These are phyloP conservation scores for Palythoa caribaeorum DNA, from an alignment of 92 coral and sea anemone species.

Conservation along the genomic window DNA sequence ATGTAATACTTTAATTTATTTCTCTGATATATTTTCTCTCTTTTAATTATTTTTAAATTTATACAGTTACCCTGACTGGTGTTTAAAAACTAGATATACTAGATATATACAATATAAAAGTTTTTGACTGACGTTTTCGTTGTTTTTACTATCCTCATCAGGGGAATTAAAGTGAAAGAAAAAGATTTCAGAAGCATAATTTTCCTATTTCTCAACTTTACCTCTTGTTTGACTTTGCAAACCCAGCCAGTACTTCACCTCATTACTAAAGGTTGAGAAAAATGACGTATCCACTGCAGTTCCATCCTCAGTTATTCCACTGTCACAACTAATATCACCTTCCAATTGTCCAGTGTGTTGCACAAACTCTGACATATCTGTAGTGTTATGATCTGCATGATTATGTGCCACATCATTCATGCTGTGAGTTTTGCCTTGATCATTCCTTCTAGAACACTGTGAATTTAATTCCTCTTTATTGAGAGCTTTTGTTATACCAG, in stretches of 20 bases:
- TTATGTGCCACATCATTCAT: neutral
- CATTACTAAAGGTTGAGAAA: slow-evolving; percentile 76
- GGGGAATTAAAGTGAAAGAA: no score
- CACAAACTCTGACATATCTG: slow-evolving; percentile 15
- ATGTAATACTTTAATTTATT: no score
- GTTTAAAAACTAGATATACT: no score
- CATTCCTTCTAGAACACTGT: slow-evolving; percentile 5
- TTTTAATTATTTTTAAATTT: no score
- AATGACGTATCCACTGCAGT: slow-evolving; percentile 39
- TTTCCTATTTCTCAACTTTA: neutral
- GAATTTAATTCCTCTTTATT: slow-evolving; percentile 33
- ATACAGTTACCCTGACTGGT: no score
- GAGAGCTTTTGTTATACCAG: slow-evolving; percentile 75
- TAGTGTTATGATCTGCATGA: neutral
- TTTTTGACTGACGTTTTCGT: no score
- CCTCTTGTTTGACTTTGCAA: slow-evolving; percentile 53
- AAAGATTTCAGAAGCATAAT: neutral
- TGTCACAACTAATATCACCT: slow-evolving; percentile 56
- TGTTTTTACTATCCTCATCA: no score
- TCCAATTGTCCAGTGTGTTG: slow-evolving; percentile 37
- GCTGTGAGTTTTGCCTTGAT: neutral
- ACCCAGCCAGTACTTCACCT: slow-evolving; percentile 92
- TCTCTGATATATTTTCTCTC: no score
- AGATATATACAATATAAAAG: no score
- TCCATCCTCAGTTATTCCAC: slow-evolving; percentile 51